Evolutionary conservation across 1,140 invertebrate species (phyloP).

Genomic region (Brachionus manjavacas): DNA sequence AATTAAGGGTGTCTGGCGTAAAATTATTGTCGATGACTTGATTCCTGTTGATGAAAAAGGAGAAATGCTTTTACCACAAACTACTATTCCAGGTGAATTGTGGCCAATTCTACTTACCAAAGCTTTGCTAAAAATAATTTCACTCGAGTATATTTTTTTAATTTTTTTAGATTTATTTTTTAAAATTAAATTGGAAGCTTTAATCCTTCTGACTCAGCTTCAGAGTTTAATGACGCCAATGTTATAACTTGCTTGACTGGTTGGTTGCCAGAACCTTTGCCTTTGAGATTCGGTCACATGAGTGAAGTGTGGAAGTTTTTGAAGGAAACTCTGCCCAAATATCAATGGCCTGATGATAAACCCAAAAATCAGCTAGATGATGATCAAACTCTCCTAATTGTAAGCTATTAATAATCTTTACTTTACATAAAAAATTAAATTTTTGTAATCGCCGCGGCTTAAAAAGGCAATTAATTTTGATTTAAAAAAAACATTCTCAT

Average conservation of each 20-base stretch:
- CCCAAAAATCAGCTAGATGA: slow-evolving; percentile 47
- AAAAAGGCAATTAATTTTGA: too few species aligned
- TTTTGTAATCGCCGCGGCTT: too few species aligned
- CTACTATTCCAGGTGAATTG: slow-evolving; percentile 52
- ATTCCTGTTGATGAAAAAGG: slow-evolving; percentile 57
- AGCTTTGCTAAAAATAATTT: slow-evolving; percentile 56
- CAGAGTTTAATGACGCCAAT: slow-evolving; percentile 56
- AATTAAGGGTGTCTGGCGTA: slow-evolving; percentile 56
- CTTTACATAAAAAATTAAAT: too few species aligned
- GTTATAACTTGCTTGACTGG: slow-evolving; percentile 55
- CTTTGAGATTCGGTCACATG: slow-evolving; percentile 53
- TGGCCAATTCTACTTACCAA: slow-evolving; percentile 58
- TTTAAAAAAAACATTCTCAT: too few species aligned
- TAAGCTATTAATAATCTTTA: too few species aligned
- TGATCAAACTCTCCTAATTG: slow-evolving; percentile 43
- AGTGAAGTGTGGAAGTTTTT: slow-evolving; percentile 54
- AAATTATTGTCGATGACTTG: slow-evolving; percentile 56
- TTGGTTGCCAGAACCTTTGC: slow-evolving; percentile 57
- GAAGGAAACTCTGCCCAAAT: slow-evolving; percentile 49
- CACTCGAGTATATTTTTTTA: slow-evolving; percentile 53
- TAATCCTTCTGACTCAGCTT: slow-evolving; percentile 36
- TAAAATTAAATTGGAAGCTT: background rate
- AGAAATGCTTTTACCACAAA: slow-evolving; percentile 50
- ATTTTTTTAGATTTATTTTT: background rate
- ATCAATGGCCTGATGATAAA: slow-evolving; percentile 51